Evolutionary conservation across 2,113 vertebrate species (phyloP), one percentile per base, ranked within the genome.

Genomic region (Microtus oregoni): DNA sequence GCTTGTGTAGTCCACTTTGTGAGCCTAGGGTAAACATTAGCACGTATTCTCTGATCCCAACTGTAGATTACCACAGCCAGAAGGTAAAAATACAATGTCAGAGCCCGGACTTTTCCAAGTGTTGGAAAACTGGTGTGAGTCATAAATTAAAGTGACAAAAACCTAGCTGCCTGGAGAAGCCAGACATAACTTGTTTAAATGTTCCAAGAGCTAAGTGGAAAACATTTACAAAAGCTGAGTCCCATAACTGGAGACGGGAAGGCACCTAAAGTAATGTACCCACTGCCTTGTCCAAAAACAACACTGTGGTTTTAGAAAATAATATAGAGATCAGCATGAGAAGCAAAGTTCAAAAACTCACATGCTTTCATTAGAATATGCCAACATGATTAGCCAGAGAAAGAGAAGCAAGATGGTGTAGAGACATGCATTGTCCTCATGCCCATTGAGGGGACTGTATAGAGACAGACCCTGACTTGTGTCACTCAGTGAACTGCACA

Each of bases 1-100:
- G 9, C 17, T 44, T 47, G 26, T 67, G 4, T 47, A 30, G 15
- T 67, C 1, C 10, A 47, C 17, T 32, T 4, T 44, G 2, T 19
- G 4, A 67, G 3, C 38, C 38, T 47, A 28, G 15, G 24, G 8
- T 0, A 47, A 32, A 44, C 19, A 0, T 7, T 30, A 67, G 1
- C 61, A 44, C 28, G 32, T 20, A 67, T 11, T 44, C n/a, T 86
- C 2, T 20, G 7, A 83, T 63, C n/a, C 55, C n/a, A 83, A 30
- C 50, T 52, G 50, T 14, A 52, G 50, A 52, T 52, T 52, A 0
- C 50, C 50, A 52, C 61, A 86, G 14, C 38, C 17, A 86, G 38
- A 67, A 47, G 28, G 9, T 86, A 47, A 86, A 86, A 86, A 28
- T 63, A 7, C 30, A 6, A 30, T 44, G 1, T 85, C 24, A 63